phyloP scores from a whole-genome alignment of 2,797 vertebrate species.

The Lagorchestes hirsutus region DNA sequence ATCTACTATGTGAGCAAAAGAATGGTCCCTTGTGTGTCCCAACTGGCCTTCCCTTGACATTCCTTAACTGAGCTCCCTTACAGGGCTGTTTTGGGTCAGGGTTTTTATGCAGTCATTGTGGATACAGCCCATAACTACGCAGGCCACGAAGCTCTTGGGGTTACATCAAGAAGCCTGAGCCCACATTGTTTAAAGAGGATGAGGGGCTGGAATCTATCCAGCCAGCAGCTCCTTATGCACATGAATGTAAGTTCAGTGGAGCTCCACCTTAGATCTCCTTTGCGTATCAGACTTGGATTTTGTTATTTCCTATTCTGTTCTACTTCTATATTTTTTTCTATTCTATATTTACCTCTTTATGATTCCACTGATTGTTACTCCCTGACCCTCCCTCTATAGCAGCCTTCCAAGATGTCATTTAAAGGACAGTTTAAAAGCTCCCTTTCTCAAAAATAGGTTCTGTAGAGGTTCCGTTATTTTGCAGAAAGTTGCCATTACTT shows the following conservation, averaged over 20 bases:
- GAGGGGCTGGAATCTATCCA: background rate
- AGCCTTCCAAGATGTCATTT: background rate
- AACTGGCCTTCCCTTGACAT: conserved; percentile 16
- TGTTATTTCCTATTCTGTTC: background rate
- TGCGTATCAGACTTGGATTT: background rate
- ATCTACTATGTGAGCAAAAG: background rate
- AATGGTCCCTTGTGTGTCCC: background rate
- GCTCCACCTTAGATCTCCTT: background rate
- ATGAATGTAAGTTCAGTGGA: background rate
- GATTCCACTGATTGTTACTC: background rate
- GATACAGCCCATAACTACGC: background rate
- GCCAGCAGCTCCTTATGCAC: background rate
- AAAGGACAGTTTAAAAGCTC: background rate
- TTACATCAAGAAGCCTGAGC: background rate
- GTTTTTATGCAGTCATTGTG: conserved; percentile 33
- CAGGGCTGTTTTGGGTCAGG: background rate
- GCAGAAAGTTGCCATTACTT: background rate
- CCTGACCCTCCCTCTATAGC: background rate
- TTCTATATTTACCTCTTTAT: background rate
- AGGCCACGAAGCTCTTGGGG: background rate
- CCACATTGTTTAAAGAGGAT: background rate
- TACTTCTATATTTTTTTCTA: background rate
- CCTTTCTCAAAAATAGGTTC: background rate
- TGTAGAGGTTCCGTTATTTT: background rate
- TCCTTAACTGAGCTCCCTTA: conserved; percentile 14